phyloP scores from a whole-genome alignment of 2,797 vertebrate species.

The Hoplostethus atlanticus region DNA sequence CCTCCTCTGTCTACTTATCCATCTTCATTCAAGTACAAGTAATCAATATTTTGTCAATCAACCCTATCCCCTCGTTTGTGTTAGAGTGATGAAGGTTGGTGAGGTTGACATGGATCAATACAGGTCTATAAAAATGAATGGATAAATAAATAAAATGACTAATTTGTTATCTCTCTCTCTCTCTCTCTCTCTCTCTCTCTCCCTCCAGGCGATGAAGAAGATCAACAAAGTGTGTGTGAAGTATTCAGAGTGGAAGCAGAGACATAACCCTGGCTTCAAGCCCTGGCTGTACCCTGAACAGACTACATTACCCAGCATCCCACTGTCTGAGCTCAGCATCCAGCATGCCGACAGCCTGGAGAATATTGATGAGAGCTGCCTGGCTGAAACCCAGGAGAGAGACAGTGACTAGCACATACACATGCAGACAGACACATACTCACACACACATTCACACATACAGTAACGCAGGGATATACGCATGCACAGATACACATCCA shows the following conservation, averaged over 20 bases:
- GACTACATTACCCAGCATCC: constrained; percentile 88
- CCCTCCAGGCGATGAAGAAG: constrained; percentile 92
- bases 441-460: constrained; percentile 29
- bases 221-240: constrained; percentile 95
- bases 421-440: constrained; percentile 7
- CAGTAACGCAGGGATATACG: constrained; percentile 62
- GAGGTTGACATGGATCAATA: not conserved
- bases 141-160: not conserved
- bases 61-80: not conserved
- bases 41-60: not conserved
- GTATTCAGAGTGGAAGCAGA: constrained; percentile 94
- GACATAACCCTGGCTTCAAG: constrained; percentile 90
- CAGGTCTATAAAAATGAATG: not conserved
- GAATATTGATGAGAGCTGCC: constrained; percentile 94
- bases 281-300: constrained; percentile 97
- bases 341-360: constrained; percentile 95
- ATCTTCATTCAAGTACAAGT: constrained; percentile 1
- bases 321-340: constrained; percentile 90
- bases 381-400: constrained; percentile 86
- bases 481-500: constrained; percentile 59
- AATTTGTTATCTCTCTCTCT: not conserved
- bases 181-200: not conserved
- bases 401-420: constrained; percentile 83
- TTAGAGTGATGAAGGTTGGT: not conserved
- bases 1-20: constrained; percentile 15